Evolutionary conservation across 1,140 invertebrate species (phyloP).

Genomic region (Ostrea denselamellosa): DNA sequence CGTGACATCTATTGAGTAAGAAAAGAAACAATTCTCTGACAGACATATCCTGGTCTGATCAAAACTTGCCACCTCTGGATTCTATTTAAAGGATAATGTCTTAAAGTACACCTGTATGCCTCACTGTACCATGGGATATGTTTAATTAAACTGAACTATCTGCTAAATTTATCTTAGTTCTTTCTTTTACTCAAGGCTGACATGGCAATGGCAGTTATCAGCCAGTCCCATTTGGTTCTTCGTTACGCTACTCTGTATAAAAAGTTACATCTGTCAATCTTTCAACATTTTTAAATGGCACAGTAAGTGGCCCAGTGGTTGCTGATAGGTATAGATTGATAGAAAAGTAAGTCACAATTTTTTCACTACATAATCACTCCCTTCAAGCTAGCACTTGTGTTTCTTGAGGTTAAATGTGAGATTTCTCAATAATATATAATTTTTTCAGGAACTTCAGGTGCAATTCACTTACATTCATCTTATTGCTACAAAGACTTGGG

Average conservation of each 20-base stretch:
- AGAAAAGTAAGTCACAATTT: not conserved
- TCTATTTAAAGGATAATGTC: not conserved
- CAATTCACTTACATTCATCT: too few species aligned
- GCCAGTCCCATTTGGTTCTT: not conserved
- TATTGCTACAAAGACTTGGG: too few species aligned
- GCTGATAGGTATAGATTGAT: not conserved
- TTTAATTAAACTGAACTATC: slow-evolving; percentile 32
- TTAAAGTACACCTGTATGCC: not conserved
- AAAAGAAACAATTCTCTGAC: not conserved
- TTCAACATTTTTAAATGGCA: not conserved
- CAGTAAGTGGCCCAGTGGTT: not conserved
- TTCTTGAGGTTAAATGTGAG: too few species aligned
- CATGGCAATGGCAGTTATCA: not conserved
- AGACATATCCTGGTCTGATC: slow-evolving; percentile 17
- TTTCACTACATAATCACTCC: not conserved
- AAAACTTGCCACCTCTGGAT: not conserved
- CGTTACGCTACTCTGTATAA: not conserved
- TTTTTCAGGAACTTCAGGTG: too few species aligned
- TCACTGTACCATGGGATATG: slow-evolving; percentile 18
- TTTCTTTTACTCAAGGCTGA: slow-evolving; percentile 7
- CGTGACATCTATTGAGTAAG: slow-evolving; percentile 37
- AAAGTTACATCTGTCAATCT: slow-evolving; percentile 3
- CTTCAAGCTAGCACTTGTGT: not conserved
- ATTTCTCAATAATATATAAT: too few species aligned
- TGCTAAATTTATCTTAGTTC: slow-evolving; percentile 19